Percentiles rank a stretch among this genome's conserved stretches.
phyloP scores from a whole-genome alignment of 30 jellyfish, hydroid and myxozoan species.

The Cassiopea xamachana region DNA sequence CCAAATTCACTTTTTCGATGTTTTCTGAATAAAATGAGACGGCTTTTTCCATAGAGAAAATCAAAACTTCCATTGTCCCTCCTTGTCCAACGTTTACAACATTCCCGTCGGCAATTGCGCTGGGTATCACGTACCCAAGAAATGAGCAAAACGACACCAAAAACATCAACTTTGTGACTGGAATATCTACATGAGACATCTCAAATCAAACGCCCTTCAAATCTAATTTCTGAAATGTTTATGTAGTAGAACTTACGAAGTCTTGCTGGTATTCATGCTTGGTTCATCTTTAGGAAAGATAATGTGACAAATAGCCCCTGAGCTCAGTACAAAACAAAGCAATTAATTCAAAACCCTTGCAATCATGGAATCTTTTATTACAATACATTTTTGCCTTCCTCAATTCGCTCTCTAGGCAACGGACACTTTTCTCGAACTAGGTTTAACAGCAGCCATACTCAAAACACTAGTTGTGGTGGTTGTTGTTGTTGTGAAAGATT shows the following conservation, averaged over 20 bases:
- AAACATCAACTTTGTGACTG: neutral
- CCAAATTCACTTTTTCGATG: slow-evolving; percentile 75
- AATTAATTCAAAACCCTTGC: too few relatives aligned
- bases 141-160: neutral
- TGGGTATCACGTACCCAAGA: neutral
- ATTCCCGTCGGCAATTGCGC: neutral
- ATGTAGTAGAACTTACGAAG: neutral
- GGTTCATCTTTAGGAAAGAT: too few relatives aligned
- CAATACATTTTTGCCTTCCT: too few relatives aligned
- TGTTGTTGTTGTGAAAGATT: too few relatives aligned
- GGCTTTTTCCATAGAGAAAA: slow-evolving; percentile 59
- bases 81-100: neutral
- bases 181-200: neutral
- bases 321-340: too few relatives aligned
- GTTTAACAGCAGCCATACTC: too few relatives aligned
- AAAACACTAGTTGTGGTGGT: too few relatives aligned
- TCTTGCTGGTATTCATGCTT: too few relatives aligned
- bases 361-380: too few relatives aligned
- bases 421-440: too few relatives aligned
- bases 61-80: neutral
- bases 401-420: too few relatives aligned
- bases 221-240: neutral
- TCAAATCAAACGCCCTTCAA: neutral
- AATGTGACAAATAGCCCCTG: too few relatives aligned
- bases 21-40: slow-evolving; percentile 53